Percentiles rank a stretch among this genome's conserved stretches.
Evolutionary conservation across 30 jellyfish, hydroid and myxozoan species (phyloP).

Genomic region (Aurelia aurita complex sp. Pacific): DNA sequence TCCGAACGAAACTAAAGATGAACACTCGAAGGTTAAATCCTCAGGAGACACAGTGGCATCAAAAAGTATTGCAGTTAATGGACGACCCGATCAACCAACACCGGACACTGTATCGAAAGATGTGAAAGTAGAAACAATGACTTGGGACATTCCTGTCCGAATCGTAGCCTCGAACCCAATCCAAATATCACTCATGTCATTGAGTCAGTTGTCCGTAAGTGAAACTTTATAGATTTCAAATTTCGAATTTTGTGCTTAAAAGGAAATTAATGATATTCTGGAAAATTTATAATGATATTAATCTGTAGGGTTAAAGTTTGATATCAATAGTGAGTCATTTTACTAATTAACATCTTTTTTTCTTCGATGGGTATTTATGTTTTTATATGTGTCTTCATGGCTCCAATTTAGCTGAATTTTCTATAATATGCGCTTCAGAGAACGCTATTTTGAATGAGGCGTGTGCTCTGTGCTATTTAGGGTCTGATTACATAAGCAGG

Average conservation of each 20-base stretch:
- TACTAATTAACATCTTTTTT: too few relatives aligned
- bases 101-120: conserved; percentile 45
- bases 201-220: conserved; percentile 22
- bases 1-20: conserved; percentile 13
- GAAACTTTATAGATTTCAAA: conserved; percentile 16
- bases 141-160: conserved; percentile 90
- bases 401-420: too few relatives aligned
- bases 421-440: too few relatives aligned
- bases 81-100: conserved; percentile 6
- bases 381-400: too few relatives aligned
- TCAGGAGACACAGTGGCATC: not conserved
- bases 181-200: conserved; percentile 79
- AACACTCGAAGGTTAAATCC: not conserved
- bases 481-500: too few relatives aligned
- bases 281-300: too few relatives aligned
- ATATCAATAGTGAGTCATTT: too few relatives aligned
- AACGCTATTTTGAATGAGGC: too few relatives aligned
- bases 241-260: not conserved
- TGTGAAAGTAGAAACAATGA: conserved; percentile 73
- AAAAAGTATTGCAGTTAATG: not conserved
- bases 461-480: too few relatives aligned
- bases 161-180: conserved; percentile 86
- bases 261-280: too few relatives aligned
- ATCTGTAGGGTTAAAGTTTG: too few relatives aligned
- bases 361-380: too few relatives aligned